Base-by-base conservation (phyloP, 2,797 vertebrate genomes). In the Notolabrus celidotus region DNA sequence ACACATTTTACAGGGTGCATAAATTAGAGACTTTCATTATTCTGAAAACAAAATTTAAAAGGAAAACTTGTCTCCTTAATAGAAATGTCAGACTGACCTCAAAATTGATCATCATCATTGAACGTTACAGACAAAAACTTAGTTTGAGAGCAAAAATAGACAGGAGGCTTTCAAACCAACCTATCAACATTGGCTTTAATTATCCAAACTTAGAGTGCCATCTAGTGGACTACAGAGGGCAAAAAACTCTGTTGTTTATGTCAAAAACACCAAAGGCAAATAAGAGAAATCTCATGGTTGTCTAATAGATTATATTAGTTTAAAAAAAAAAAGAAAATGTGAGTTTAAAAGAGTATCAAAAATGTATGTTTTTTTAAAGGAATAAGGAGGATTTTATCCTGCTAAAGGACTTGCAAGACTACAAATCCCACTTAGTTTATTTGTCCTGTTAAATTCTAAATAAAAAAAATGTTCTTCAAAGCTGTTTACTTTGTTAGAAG, bases 151-250 rank as follows among this genome's bases (percentile, higher is more conserved):
- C 12, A 54, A 7, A 56, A 51, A 52, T 0, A 10, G n/a, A 41
- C 10, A 46, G 49, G 2, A 41, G 5, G 17, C n/a, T 42, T 2
- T 19, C 3, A 15, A n/a, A 50, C 12, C 12, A 57, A 39, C 17
- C 2, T 61, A 2, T 19, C 10, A 31, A 29, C 1, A 55, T 1
- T 49, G 0, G 4, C 54, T 29, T 47, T 25, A 0, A 47, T 74
- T 20, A 54, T 5, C 45, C n/a, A 39, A 45, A 56, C 61, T n/a
- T 36, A 64, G 43, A 73, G 31, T 25, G 57, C 76, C 87, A 83
- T 81, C 86, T 86, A 63, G 15, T 50, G 25, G 31, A 14, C 2
- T 4, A 56, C 16, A 15, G 15, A 7, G 20, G 15, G n/a, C 31
- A 7, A 20, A 34, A 4, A 5, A 11, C 1, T 10, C 16, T 4